A percentile compares a stretch with the other conserved stretches of the same genome.
Conservation (phyloP, 2,797 vertebrate species). For the Clarias pachynema region DNA sequence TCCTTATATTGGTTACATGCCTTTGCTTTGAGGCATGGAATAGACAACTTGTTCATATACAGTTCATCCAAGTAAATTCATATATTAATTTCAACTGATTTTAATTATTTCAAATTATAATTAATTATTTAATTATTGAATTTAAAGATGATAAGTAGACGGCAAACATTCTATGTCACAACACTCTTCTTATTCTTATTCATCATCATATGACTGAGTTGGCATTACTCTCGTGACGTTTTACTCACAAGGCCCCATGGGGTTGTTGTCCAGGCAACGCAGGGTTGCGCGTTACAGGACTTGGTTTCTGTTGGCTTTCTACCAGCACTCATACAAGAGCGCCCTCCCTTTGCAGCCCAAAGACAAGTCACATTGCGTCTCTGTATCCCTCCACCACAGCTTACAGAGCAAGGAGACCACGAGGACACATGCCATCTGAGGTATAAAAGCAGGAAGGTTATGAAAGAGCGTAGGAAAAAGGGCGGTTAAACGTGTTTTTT, state of each 20-base stretch:
- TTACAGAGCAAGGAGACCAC: conserved; percentile 86
- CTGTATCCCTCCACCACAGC: conserved; percentile 87
- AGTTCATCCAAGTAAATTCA: neutral
- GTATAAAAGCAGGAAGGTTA: conserved; percentile 4
- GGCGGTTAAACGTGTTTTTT: neutral
- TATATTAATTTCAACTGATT: neutral
- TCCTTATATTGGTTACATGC: neutral
- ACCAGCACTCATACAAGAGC: conserved; percentile 75
- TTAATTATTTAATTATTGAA: neutral
- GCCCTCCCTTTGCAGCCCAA: conserved; percentile 72
- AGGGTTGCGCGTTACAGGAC: conserved; percentile 83
- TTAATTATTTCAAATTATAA: neutral
- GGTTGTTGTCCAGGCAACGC: conserved; percentile 82
- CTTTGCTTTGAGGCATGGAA: neutral
- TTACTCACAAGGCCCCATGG: conserved; percentile 73
- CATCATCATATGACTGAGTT: neutral
- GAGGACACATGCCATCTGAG: conserved; percentile 86
- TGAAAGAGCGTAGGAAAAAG: neutral
- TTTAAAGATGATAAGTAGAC: neutral
- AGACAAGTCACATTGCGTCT: conserved; percentile 83
- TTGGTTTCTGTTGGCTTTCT: conserved; percentile 83
- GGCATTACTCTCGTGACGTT: neutral
- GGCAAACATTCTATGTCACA: neutral
- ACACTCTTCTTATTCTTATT: conserved; percentile 2
- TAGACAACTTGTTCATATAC: neutral